Conservation (phyloP, 2,113 vertebrate species). For the Romanogobio albipinnatus region DNA sequence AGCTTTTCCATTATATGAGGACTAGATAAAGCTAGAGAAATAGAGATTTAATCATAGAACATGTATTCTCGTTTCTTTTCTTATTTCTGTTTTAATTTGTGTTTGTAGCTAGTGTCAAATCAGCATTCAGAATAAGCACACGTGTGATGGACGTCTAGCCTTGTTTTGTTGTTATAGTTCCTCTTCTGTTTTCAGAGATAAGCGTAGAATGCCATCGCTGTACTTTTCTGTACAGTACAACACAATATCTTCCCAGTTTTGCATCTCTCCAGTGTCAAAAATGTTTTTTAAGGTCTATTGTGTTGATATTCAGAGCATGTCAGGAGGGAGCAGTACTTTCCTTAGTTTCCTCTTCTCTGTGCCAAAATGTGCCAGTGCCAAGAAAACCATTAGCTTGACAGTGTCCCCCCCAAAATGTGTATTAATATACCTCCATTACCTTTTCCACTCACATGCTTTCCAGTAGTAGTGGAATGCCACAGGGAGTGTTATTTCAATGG, state of each 20-base stretch:
- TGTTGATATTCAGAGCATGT: slow-evolving; percentile 49
- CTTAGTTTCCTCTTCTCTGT: slow-evolving; percentile 45
- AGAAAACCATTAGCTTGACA: slow-evolving; percentile 59
- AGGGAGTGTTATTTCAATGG: slow-evolving; percentile 46
- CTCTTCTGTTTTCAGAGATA: neutral
- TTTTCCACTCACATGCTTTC: slow-evolving; percentile 13
- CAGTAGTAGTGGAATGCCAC: slow-evolving; percentile 9
- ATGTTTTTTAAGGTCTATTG: neutral
- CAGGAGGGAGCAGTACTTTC: slow-evolving; percentile 47
- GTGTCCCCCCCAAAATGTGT: slow-evolving; percentile 55
- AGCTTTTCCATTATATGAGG: neutral
- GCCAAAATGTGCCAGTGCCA: slow-evolving; percentile 53
- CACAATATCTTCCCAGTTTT: neutral
- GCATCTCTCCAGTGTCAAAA: neutral
- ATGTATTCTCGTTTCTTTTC: neutral
- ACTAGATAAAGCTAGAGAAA: neutral
- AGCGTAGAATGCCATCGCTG: neutral
- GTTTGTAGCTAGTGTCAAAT: neutral
- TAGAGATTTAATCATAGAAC: neutral
- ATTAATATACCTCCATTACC: slow-evolving; percentile 54
- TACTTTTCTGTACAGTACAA: neutral
- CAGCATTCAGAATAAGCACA: neutral
- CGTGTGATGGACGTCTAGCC: neutral
- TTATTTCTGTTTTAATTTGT: neutral
- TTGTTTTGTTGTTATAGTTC: neutral